Evolutionary conservation across 2,113 vertebrate species (phyloP).

Genomic region (Laticauda colubrina): DNA sequence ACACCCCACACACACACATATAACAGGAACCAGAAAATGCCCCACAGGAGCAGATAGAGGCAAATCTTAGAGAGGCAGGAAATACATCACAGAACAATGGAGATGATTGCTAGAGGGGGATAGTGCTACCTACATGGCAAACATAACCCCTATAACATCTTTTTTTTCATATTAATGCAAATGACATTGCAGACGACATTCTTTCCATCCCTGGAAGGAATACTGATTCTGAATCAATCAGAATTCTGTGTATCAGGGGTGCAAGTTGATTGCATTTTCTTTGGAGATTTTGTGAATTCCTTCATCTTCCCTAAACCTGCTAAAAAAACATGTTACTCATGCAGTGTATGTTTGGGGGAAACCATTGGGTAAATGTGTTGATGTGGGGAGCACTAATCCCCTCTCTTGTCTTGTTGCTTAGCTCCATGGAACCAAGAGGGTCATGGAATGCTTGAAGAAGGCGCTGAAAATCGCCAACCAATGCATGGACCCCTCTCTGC

Average conservation of each 20-base stretch:
- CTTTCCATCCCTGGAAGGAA: background rate
- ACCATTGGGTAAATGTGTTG: too few species aligned
- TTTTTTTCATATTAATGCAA: too few species aligned
- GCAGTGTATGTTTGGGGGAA: background rate
- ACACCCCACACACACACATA: too few species aligned
- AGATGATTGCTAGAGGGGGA: too few species aligned
- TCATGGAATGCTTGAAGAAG: slow-evolving; percentile 99
- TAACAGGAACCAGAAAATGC: too few species aligned
- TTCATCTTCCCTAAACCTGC: background rate
- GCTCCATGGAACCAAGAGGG: slow-evolving; percentile 95
- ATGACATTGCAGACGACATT: too few species aligned
- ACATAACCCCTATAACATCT: too few species aligned
- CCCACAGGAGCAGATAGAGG: too few species aligned
- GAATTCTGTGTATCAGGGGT: background rate
- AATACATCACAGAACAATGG: too few species aligned
- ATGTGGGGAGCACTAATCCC: background rate
- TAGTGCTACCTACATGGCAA: too few species aligned
- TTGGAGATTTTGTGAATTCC: background rate
- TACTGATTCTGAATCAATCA: background rate
- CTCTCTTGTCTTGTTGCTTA: slow-evolving; percentile 47
- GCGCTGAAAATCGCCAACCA: slow-evolving; percentile 98
- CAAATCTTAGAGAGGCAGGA: too few species aligned
- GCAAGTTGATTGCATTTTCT: background rate
- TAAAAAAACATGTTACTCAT: background rate
- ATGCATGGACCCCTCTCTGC: slow-evolving; percentile 97